Conservation (phyloP, 2,888 invertebrate genomes). For the Apamea sordens region DNA sequence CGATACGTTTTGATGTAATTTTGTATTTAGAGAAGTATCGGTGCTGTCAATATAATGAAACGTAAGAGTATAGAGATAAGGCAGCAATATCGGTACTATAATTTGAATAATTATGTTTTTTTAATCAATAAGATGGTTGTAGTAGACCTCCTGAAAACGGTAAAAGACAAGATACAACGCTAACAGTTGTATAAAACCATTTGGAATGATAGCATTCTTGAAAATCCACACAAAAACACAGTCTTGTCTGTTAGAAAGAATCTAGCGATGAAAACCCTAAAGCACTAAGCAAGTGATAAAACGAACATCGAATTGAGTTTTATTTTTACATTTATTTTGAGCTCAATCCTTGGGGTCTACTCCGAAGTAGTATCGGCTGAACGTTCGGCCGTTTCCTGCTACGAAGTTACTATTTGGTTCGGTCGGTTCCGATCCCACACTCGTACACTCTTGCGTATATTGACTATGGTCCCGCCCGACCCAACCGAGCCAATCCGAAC, state of each 20-base stretch:
- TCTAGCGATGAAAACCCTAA: constrained; percentile 69
- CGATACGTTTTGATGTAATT: not conserved
- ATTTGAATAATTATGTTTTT: not conserved
- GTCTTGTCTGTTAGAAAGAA: constrained; percentile 62
- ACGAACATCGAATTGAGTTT: constrained; percentile 28
- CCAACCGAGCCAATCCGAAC: too few species aligned
- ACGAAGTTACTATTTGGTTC: too few species aligned
- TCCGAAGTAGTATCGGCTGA: too few species aligned
- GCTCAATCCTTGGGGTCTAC: not conserved
- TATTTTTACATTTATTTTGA: constrained; percentile 40
- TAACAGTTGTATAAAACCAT: constrained; percentile 50
- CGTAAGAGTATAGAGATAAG: not conserved
- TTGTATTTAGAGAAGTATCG: not conserved
- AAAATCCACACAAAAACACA: constrained; percentile 61
- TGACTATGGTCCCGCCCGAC: too few species aligned
- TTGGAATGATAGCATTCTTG: constrained; percentile 41
- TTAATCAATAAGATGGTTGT: not conserved
- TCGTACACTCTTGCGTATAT: too few species aligned
- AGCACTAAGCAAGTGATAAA: constrained; percentile 60
- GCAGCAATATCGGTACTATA: constrained; percentile 1
- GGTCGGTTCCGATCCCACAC: too few species aligned
- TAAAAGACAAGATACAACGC: constrained; percentile 11
- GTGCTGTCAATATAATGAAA: not conserved
- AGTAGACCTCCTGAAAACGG: constrained; percentile 32
- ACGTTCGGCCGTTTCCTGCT: too few species aligned